Base-by-base conservation (phyloP, 1,140 invertebrate genomes). In the Holcopasites calliopsidis region DNA sequence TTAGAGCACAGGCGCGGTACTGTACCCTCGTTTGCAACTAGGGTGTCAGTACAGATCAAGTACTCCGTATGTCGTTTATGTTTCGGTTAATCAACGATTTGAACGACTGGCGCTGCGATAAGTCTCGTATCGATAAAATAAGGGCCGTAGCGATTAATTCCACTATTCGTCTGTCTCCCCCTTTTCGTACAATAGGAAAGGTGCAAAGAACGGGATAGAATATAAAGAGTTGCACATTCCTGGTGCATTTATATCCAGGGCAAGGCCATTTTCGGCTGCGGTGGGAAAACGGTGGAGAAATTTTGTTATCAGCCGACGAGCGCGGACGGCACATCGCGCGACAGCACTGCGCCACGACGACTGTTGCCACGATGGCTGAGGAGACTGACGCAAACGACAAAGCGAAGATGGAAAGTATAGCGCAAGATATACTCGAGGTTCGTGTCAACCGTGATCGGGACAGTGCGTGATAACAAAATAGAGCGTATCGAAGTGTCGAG, bases 341-440 rank as follows among this genome's bases (percentile, higher is more conserved):
- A 79, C 83, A 68, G 38, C 54, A 78, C 78, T 84, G 81, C 79
- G 85, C 85, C 87, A 89, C 87, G 86, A 87, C 61, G 77, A 83
- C 82, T 86, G 87, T 80, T 92, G 92, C 91, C 90, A 92, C 92
- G 92, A 92, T 92, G 92, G 91, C 91, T 85, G 90, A 91, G 79
- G 88, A 88, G 82, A 58, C 85, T 82, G 87, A 87, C 76, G 84
- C 72, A 81, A 90, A 86, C 84, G 87, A 88, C 83, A 86, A 86
- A 84, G 80, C 85, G 62, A 80, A 83, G 82, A 91, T 91, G 90
- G 89, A 90, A 87, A 88, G 72, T 85, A 80, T 84, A 86, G 65
- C 77, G 50, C 85, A 83, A 77, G 87, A 87, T 62, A 85, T 88
- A 62, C 79, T 86, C 44, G 89, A 91, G 90, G 90, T 92, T 82